Evolutionary conservation across 2,888 invertebrate genomes (phyloP).

Genomic region (Drosophila fulvimacula): DNA sequence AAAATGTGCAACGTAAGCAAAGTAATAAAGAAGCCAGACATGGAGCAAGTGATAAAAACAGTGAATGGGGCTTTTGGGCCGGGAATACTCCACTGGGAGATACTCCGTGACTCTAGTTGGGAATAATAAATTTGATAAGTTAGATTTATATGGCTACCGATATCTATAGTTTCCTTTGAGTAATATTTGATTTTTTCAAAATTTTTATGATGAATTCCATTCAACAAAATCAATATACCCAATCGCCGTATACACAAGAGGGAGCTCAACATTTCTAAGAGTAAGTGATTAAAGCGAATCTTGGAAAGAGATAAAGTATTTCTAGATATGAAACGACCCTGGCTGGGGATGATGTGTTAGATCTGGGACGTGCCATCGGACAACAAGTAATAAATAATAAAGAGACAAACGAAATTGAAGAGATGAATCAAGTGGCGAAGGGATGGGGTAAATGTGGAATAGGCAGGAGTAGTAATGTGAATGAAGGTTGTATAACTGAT

Average conservation of each 20-base stretch:
- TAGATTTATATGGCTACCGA: too few relatives aligned
- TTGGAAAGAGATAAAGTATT: conserved; percentile 1
- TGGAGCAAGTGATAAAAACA: conserved; percentile 35
- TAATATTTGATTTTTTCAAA: too few relatives aligned
- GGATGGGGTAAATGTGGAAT: neutral
- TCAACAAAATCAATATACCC: neutral
- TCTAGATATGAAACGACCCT: neutral
- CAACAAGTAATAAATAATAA: conserved; percentile 29
- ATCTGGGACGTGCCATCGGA: conserved; percentile 12
- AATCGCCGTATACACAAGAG: neutral
- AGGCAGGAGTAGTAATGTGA: neutral
- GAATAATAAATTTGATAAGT: neutral
- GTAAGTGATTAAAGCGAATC: neutral
- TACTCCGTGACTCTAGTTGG: neutral
- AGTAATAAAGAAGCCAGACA: conserved; percentile 41
- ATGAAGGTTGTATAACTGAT: neutral
- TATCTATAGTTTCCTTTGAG: too few relatives aligned
- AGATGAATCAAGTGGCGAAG: conserved; percentile 5
- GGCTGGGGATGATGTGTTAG: conserved; percentile 7
- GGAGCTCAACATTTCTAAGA: neutral
- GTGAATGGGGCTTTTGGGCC: neutral
- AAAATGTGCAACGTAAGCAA: conserved; percentile 30
- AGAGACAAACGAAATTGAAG: conserved; percentile 19
- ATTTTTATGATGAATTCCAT: too few relatives aligned
- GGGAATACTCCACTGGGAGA: neutral